Conservation (phyloP, 2,797 vertebrate genomes). For the Premnoplex brunnescens region DNA sequence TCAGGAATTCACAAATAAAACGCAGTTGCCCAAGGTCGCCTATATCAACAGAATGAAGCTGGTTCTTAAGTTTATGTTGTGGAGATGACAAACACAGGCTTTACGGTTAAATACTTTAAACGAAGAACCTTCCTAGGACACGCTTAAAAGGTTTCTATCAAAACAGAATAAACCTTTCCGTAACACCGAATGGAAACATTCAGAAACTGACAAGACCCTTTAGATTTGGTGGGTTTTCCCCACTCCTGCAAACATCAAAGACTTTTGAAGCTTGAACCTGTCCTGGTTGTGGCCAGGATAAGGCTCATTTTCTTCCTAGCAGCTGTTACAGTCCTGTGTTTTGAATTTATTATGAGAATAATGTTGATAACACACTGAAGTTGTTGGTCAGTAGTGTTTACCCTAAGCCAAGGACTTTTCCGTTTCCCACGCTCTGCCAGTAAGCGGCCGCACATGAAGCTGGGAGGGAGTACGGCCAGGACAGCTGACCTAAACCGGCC, state of each 20-base stretch:
- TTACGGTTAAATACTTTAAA: not conserved
- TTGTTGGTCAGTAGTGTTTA: not conserved
- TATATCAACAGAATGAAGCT: not conserved
- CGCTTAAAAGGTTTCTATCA: not conserved
- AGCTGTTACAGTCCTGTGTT: not conserved
- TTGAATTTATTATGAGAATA: not conserved
- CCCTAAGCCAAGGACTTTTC: not conserved
- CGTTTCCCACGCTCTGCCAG: not conserved
- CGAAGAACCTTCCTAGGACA: not conserved
- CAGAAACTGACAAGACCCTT: not conserved
- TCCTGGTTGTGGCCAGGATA: not conserved
- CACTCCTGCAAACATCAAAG: not conserved
- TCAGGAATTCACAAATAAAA: not conserved
- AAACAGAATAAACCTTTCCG: not conserved
- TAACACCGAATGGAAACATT: not conserved
- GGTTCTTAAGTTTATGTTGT: not conserved
- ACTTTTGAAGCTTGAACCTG: not conserved
- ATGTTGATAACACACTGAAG: not conserved
- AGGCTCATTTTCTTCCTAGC: not conserved
- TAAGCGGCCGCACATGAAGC: not conserved
- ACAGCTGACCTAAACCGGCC: not conserved
- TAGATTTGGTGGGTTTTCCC: rapidly evolving
- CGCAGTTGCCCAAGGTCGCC: not conserved
- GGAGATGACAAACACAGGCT: not conserved
- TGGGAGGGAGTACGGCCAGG: rapidly evolving